phyloP scores from a whole-genome alignment of 2,888 invertebrate genomes.

The Yponomeuta evonymella region DNA sequence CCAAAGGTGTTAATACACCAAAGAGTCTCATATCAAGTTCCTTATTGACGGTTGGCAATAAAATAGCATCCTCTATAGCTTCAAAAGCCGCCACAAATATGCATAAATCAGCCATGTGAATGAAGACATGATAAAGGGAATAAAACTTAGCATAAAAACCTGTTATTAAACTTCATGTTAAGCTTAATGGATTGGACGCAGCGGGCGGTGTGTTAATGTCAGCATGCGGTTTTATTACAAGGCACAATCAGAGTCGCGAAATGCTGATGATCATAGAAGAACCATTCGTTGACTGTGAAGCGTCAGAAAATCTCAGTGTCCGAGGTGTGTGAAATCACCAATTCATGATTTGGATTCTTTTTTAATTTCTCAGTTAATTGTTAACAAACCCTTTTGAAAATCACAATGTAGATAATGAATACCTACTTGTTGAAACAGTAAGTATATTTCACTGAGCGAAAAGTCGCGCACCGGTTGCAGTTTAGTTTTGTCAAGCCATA shows the following conservation, averaged over 20 bases:
- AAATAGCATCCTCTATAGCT: neutral
- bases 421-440: too few species aligned
- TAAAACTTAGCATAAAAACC: slow-evolving; percentile 7
- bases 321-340: too few species aligned
- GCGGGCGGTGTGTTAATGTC: slow-evolving; percentile 5
- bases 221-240: slow-evolving; percentile 5
- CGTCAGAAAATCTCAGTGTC: neutral
- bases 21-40: neutral
- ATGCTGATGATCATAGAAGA: neutral
- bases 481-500: too few species aligned
- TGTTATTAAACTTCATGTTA: slow-evolving; percentile 4
- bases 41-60: neutral
- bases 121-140: neutral
- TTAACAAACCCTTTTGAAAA: too few species aligned
- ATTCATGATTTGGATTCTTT: too few species aligned
- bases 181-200: neutral
- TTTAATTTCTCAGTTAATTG: too few species aligned
- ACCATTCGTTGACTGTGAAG: neutral
- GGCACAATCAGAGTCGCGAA: neutral
- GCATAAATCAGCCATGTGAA: slow-evolving; percentile 3
- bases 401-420: too few species aligned
- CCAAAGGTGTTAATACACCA: neutral
- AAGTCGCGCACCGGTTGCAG: too few species aligned
- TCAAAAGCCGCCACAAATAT: neutral
- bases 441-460: too few species aligned